Evolutionary conservation across 2,888 invertebrate genomes (phyloP).

Genomic region (Andrena flavipes): DNA sequence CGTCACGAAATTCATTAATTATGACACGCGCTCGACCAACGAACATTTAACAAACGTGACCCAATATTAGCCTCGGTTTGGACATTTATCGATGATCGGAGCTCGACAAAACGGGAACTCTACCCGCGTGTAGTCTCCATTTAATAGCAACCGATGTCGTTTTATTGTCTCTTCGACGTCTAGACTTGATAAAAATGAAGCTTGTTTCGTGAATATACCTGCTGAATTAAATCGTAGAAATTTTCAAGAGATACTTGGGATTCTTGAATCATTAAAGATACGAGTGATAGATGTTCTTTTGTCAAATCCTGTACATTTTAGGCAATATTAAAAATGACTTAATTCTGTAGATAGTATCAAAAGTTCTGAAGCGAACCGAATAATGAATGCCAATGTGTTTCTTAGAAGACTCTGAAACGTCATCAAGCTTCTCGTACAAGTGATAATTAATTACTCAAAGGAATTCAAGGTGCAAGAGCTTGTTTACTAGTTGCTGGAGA

Average conservation of each 20-base stretch:
- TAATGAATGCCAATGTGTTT: too few relatives aligned
- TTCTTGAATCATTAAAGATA: too few relatives aligned
- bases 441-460: background rate
- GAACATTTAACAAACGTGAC: conserved; percentile 6
- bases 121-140: background rate
- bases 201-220: background rate
- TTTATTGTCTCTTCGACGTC: background rate
- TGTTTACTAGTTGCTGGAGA: conserved; percentile 12
- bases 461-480: background rate
- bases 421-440: background rate
- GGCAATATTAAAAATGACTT: too few relatives aligned
- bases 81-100: background rate
- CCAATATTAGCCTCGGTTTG: background rate
- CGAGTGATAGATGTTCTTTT: background rate
- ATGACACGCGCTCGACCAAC: conserved; percentile 27
- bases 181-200: background rate
- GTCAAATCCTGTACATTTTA: background rate
- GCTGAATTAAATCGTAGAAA: too few relatives aligned
- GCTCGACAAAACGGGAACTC: background rate
- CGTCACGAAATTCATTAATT: conserved; percentile 24
- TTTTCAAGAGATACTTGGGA: too few relatives aligned
- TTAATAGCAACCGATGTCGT: background rate
- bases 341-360: too few relatives aligned
- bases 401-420: background rate
- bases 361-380: too few relatives aligned